Evolutionary conservation across 2,113 vertebrate species (phyloP).

Genomic region (Polypterus bichir): DNA sequence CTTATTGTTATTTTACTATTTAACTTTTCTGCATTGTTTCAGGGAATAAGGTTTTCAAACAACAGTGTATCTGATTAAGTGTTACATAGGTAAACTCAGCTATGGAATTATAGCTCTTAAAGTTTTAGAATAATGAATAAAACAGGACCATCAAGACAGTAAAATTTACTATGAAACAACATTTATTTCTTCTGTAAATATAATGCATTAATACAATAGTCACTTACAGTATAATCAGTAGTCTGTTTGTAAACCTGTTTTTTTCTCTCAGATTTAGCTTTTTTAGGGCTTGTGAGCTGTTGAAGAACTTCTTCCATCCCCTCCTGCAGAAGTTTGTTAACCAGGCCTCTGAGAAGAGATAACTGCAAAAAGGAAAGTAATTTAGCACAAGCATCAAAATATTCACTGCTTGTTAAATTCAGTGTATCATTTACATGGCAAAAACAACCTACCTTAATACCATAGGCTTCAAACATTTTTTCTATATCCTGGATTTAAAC

Average conservation of each 20-base stretch:
- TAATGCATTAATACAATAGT: too few species aligned
- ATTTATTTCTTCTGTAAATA: too few species aligned
- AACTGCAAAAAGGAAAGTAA: conserved; percentile 43
- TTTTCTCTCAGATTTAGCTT: conserved; percentile 27
- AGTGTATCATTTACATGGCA: not conserved
- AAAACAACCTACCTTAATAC: conserved; percentile 59
- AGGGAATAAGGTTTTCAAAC: too few species aligned
- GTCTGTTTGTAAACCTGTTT: conserved; percentile 37
- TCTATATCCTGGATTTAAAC: conserved; percentile 59
- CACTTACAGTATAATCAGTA: conserved; percentile 37
- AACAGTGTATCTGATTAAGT: too few species aligned
- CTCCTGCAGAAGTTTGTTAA: conserved; percentile 48
- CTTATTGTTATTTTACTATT: too few species aligned
- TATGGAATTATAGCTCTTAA: too few species aligned
- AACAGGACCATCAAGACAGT: too few species aligned
- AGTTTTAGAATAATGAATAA: too few species aligned
- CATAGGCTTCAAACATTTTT: conserved; percentile 67
- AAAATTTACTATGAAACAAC: too few species aligned
- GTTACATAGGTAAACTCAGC: too few species aligned
- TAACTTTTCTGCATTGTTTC: not conserved
- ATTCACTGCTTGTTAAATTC: too few species aligned
- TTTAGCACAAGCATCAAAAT: not conserved
- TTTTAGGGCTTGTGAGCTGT: conserved; percentile 33
- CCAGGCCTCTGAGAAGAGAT: conserved; percentile 63
- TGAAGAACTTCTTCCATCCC: conserved; percentile 52